Percentiles rank a stretch among this genome's conserved stretches.
Evolutionary conservation across 2,797 vertebrate species (phyloP).

Genomic region (Hypotaenidia philippensis): DNA sequence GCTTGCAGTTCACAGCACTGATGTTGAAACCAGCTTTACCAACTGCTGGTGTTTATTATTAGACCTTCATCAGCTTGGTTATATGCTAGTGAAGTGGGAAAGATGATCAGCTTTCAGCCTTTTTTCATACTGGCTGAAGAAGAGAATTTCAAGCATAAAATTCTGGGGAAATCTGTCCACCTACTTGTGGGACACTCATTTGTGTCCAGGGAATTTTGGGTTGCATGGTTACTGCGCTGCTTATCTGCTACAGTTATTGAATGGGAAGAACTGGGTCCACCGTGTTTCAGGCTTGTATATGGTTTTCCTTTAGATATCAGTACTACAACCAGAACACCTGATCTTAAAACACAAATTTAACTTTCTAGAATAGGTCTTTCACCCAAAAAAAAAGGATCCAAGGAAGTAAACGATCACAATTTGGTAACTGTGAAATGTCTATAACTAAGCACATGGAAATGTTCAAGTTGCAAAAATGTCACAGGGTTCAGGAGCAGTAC

Average conservation of each 20-base stretch:
- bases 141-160: neutral
- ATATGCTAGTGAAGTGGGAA: neutral
- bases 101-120: neutral
- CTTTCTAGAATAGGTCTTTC: neutral
- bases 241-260: neutral
- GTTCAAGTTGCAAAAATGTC: neutral
- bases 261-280: neutral
- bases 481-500: neutral
- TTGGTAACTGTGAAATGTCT: neutral
- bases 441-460: neutral
- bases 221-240: neutral
- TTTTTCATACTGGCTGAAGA: neutral
- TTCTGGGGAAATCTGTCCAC: neutral
- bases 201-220: neutral
- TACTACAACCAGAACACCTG: neutral
- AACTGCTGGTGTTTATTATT: neutral
- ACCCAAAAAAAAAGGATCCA: neutral
- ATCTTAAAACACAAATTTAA: neutral
- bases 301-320: neutral
- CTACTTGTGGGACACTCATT: neutral
- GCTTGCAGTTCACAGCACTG: neutral
- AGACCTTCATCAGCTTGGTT: neutral
- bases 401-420: neutral
- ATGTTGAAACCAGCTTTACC: neutral
- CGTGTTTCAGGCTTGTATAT: neutral